Evolutionary conservation across 1,140 invertebrate genomes (phyloP).

Genomic region (Lethocerus indicus): DNA sequence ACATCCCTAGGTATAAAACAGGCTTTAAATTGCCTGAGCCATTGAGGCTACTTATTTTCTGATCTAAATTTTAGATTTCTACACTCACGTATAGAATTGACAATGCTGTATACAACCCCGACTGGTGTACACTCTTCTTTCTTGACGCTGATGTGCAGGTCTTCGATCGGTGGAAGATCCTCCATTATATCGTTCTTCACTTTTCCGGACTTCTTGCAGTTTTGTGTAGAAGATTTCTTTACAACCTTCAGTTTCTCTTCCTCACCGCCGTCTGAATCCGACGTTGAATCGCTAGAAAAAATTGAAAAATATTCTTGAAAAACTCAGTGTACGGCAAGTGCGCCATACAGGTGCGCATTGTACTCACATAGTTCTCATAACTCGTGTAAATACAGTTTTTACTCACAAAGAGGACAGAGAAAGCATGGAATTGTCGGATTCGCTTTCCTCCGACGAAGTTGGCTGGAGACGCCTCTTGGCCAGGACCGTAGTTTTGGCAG

Average conservation of each 20-base stretch:
- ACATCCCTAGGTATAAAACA: not conserved
- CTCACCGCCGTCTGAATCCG: not conserved
- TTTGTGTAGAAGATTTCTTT: not conserved
- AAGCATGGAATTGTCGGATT: too few relatives aligned
- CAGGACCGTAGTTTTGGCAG: too few relatives aligned
- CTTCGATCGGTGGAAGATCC: constrained; percentile 67
- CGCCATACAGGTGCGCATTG: not conserved
- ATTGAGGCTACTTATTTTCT: not conserved
- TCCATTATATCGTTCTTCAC: constrained; percentile 13
- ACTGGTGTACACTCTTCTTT: constrained; percentile 54
- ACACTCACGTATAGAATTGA: constrained; percentile 46
- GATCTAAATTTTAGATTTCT: not conserved
- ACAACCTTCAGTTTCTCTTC: not conserved
- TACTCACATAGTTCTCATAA: not conserved
- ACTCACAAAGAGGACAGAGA: too few relatives aligned
- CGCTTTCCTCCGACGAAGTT: too few relatives aligned
- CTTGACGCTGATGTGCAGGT: constrained; percentile 59
- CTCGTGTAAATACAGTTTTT: too few relatives aligned
- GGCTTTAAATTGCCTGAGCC: not conserved
- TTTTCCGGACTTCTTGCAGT: not conserved
- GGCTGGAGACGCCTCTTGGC: too few relatives aligned
- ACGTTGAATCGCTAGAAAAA: not conserved
- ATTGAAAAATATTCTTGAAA: not conserved
- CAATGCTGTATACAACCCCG: constrained; percentile 50
- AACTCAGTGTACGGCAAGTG: not conserved